Evolutionary conservation across 2,888 invertebrate species (phyloP).

Genomic region (Phyto melanocephala): DNA sequence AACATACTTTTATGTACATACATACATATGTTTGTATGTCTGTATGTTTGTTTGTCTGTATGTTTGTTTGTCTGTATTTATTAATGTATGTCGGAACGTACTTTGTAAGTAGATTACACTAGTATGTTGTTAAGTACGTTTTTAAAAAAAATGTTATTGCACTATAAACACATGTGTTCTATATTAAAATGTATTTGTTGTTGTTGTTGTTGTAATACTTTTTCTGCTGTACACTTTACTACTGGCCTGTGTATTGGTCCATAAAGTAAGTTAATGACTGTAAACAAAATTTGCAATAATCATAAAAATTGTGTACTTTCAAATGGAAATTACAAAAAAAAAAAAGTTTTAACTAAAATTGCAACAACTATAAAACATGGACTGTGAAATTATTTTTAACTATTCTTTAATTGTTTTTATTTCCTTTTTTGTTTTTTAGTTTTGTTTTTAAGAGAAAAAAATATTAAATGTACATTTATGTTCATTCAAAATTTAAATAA

Average conservation of each 20-base stretch:
- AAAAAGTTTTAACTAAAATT: neutral
- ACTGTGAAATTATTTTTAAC: constrained; percentile 12
- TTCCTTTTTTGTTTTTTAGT: neutral
- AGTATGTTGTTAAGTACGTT: neutral
- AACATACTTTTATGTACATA: neutral
- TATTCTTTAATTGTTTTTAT: neutral
- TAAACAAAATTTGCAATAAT: constrained; percentile 56
- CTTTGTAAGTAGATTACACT: too few species aligned
- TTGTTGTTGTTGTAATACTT: neutral
- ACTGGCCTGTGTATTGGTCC: constrained; percentile 37
- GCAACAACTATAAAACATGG: neutral
- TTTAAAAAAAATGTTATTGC: constrained; percentile 37
- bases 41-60: too few species aligned
- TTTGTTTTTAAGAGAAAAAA: too few species aligned
- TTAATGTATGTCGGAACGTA: too few species aligned
- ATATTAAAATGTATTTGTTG: neutral
- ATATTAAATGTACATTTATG: too few species aligned
- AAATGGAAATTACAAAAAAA: neutral
- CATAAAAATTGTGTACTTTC: constrained; percentile 49
- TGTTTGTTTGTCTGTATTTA: too few species aligned
- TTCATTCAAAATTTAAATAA: too few species aligned
- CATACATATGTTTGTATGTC: too few species aligned
- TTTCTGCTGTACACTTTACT: neutral
- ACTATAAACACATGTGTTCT: constrained; percentile 32
- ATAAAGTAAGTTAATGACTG: constrained; percentile 60